phyloP scores from a whole-genome alignment of 2,797 vertebrate species.

The Petrocephalus schoutedeni region DNA sequence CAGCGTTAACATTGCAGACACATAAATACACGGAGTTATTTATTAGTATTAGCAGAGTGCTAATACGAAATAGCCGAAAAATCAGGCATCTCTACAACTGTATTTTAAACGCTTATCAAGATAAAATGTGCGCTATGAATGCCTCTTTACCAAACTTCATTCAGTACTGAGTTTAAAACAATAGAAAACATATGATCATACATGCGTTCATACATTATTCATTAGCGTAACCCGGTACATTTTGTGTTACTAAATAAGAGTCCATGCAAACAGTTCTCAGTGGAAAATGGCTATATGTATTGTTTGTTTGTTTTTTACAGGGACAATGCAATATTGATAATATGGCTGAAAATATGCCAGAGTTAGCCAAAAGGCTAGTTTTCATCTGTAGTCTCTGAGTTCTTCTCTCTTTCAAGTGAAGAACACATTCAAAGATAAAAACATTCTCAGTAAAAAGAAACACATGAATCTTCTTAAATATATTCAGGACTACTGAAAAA shows the following conservation, averaged over 20 bases:
- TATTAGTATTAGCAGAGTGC: conserved; percentile 44
- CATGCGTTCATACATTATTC: background rate
- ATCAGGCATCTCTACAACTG: background rate
- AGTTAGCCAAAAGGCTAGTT: background rate
- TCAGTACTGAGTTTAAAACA: background rate
- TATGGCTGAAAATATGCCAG: background rate
- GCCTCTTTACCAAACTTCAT: background rate
- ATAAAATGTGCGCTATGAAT: background rate
- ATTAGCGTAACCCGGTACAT: background rate
- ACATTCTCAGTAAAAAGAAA: background rate
- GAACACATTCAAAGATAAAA: background rate
- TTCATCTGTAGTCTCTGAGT: background rate
- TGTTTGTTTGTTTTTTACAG: background rate
- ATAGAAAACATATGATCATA: background rate
- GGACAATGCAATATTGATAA: background rate
- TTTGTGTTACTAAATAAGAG: background rate
- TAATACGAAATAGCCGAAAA: conserved; percentile 56
- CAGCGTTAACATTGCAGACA: conserved; percentile 88
- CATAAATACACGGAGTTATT: conserved; percentile 64
- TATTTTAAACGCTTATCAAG: background rate
- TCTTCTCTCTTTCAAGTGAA: background rate
- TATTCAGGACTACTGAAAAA: background rate
- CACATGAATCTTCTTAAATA: background rate
- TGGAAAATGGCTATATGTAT: background rate
- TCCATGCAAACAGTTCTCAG: background rate